Evolutionary conservation across 1,140 invertebrate genomes (phyloP), one percentile per base, ranked within the genome.

Genomic region (Drosophila insularis): DNA sequence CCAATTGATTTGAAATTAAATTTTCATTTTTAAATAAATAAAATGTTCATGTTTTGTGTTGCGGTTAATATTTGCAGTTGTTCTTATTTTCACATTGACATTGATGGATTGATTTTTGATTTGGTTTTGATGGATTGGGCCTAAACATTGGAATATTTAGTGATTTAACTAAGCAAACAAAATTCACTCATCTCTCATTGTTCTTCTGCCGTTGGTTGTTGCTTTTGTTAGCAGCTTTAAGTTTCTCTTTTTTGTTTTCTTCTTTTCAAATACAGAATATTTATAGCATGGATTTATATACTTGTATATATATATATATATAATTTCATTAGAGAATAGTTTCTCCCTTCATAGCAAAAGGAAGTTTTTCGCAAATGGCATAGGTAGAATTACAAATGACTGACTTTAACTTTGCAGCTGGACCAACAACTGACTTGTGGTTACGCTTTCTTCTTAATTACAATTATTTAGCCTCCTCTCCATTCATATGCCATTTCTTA

Each of bases 401-500:
- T 50, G 43, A 50, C 43, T 43, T 43, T 46, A 14, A 46, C 40
- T 46, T 14, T 17, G 14, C 32, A 27, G 23, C 27, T 37, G 35
- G 19, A 50, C 43, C 43, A 19, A 50, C 43, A 50, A 50, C 17
- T 50, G 43, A 50, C 17, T 21, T 50, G 43, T 50, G 43, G 19
- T 50, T 50, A 10, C 2, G 8, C 10, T 50, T 50, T 50, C 43
- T 21, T 50, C 19, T 50, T 50, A 21, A 74, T 56, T 74, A 74
- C 72, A 74, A 74, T 74, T 74, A 74, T 39, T 77, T 77, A 40
- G 31, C 53, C 27, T 71, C 71, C 46, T 53, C 69, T 71, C 66
- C 58, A 39, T 63, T 63, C 50, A 53, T 60, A 54, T 53, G 11
- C 35, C 35, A 61, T 63, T 63, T 27, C 27, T 6, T 27, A 27